Percentiles rank a stretch among this genome's conserved stretches.
phyloP scores from a whole-genome alignment of 2,797 vertebrate genomes.

The Pelobates cultripes region DNA sequence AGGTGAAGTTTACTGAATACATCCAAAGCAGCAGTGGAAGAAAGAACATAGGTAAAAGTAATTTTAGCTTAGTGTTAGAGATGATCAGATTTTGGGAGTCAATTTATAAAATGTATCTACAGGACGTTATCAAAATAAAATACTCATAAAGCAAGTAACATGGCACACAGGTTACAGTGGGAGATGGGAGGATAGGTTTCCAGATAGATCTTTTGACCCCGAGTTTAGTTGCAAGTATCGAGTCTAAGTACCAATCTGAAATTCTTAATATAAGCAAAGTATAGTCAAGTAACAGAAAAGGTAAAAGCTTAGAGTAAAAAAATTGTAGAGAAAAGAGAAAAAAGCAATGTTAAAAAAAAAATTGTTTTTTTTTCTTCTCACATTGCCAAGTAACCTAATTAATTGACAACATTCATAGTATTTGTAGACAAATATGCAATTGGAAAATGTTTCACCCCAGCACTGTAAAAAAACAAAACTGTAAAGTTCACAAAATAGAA shows the following conservation, averaged over 20 bases:
- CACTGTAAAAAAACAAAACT: no score
- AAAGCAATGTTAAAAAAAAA: no score
- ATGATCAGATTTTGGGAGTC: slow-evolving; percentile 24
- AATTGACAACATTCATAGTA: no score
- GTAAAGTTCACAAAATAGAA: no score
- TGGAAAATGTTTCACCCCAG: no score
- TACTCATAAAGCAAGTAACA: background rate
- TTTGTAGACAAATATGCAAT: no score
- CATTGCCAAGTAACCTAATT: no score
- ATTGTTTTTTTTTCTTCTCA: no score
- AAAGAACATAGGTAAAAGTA: slow-evolving; percentile 87
- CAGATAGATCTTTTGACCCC: background rate
- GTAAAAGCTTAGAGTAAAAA: no score
- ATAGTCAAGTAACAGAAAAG: no score
- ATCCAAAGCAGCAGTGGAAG: slow-evolving; percentile 94
- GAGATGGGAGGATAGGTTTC: background rate
- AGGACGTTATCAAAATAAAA: background rate
- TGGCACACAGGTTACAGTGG: background rate
- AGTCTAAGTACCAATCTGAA: background rate
- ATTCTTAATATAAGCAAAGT: background rate
- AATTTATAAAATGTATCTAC: slow-evolving; percentile 9
- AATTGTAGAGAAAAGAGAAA: no score
- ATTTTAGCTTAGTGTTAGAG: slow-evolving; percentile 57
- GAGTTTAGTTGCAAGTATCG: background rate
- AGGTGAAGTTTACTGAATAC: slow-evolving; percentile 98